These are phyloP conservation scores for Stenolophus ochropezus DNA, from an alignment of 2,888 invertebrate species.

Conservation along the genomic window DNA sequence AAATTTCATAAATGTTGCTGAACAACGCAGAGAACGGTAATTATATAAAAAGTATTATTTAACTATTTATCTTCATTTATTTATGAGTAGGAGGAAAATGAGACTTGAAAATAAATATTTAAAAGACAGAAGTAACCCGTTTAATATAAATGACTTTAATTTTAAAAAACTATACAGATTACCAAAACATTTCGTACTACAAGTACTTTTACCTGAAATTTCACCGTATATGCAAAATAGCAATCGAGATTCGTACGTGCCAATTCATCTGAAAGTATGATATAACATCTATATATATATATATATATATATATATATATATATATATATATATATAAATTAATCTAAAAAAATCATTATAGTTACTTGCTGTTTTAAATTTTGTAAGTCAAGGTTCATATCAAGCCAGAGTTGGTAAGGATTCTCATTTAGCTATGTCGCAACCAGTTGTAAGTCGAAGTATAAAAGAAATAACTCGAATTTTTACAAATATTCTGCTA, in stretches of 20 bases:
- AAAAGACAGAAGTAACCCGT: neutral
- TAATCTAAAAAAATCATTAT: neutral
- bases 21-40: neutral
- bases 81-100: neutral
- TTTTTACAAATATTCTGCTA: slow-evolving; percentile 42
- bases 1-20: neutral
- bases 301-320: no score
- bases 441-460: slow-evolving; percentile 33
- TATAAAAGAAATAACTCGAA: neutral
- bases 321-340: no score
- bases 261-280: neutral
- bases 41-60: no score
- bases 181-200: neutral
- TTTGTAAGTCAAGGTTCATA: slow-evolving; percentile 9
- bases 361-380: neutral
- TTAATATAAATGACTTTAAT: neutral
- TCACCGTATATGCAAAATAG: neutral
- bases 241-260: neutral
- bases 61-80: no score
- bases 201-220: neutral
- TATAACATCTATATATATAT: no score
- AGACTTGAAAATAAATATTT: neutral
- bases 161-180: slow-evolving; percentile 7
- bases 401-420: slow-evolving; percentile 42
- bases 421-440: slow-evolving; percentile 42